These are phyloP conservation scores for Acrocephalus arundinaceus DNA, from an alignment of 2,113 vertebrate genomes.

Conservation along the genomic window DNA sequence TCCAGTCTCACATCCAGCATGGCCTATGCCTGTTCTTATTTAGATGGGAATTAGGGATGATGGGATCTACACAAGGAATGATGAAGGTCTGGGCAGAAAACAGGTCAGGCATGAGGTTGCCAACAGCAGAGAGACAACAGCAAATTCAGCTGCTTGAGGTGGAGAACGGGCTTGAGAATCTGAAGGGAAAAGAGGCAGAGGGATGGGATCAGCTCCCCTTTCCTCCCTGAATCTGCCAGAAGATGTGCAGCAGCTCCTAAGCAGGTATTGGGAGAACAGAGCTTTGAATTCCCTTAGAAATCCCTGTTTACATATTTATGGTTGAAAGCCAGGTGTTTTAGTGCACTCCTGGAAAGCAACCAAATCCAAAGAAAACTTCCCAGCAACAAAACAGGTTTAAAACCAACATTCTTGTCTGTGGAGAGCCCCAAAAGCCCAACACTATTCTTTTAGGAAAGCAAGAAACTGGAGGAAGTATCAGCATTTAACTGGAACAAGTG, in stretches of 20 bases:
- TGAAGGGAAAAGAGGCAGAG: background rate
- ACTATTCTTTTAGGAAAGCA: background rate
- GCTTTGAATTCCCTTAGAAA: background rate
- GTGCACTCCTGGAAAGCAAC: background rate
- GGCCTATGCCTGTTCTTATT: background rate
- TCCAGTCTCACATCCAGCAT: background rate
- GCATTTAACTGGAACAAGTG: background rate
- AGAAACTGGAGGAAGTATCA: background rate
- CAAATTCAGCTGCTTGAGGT: background rate
- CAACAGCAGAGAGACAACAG: background rate
- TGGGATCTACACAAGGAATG: background rate
- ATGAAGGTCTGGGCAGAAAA: background rate
- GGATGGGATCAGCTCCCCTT: background rate
- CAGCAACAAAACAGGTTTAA: background rate
- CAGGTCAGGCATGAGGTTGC: rapidly evolving
- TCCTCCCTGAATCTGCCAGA: background rate
- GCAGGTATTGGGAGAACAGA: background rate
- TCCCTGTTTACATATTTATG: background rate
- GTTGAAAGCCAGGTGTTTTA: background rate
- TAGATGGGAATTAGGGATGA: background rate
- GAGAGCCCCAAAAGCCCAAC: background rate
- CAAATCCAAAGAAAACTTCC: background rate
- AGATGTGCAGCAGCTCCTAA: background rate
- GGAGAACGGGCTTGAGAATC: background rate
- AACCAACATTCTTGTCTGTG: background rate